A percentile compares a stretch with the other conserved stretches of the same genome.
phyloP scores from a whole-genome alignment of 2,888 invertebrate genomes.

The Galerucella calmariensis region DNA sequence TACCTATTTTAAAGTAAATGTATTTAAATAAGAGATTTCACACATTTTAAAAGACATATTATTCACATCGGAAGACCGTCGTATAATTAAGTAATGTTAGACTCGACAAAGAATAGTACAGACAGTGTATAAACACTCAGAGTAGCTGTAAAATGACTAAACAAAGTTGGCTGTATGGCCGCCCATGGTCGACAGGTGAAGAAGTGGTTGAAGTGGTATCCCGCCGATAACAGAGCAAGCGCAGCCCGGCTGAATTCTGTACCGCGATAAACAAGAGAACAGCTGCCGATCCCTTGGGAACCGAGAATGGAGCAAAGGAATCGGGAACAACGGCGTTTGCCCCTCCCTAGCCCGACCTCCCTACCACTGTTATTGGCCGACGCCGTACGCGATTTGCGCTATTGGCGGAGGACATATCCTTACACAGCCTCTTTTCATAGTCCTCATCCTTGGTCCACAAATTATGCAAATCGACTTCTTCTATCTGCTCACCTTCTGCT shows the following conservation, averaged over 20 bases:
- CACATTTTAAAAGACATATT: not conserved
- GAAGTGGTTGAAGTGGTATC: constrained; percentile 60
- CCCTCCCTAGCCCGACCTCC: constrained; percentile 41
- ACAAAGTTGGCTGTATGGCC: constrained; percentile 50
- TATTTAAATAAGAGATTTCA: not conserved
- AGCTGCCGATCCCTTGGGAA: constrained; percentile 54
- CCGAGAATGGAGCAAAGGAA: constrained; percentile 41
- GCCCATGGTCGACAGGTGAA: constrained; percentile 57
- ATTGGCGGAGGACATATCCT: constrained; percentile 46
- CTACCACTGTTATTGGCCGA: constrained; percentile 48
- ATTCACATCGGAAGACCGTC: constrained; percentile 8
- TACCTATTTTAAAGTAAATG: not conserved
- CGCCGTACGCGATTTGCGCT: constrained; percentile 39
- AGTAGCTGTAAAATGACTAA: constrained; percentile 45
- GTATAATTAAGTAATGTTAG: constrained; percentile 32
- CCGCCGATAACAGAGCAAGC: constrained; percentile 54
- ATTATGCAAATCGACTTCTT: constrained; percentile 61
- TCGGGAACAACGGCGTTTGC: constrained; percentile 32
- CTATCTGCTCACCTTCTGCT: constrained; percentile 59
- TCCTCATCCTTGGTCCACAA: constrained; percentile 55
- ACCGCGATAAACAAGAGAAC: constrained; percentile 46
- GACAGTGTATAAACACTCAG: constrained; percentile 41
- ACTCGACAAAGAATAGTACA: constrained; percentile 28
- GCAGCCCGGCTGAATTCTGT: constrained; percentile 44
- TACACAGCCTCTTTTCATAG: constrained; percentile 52